These are phyloP conservation scores for Microcebus jonahi DNA, from an alignment of 2,113 vertebrate genomes.

Conservation along the genomic window DNA sequence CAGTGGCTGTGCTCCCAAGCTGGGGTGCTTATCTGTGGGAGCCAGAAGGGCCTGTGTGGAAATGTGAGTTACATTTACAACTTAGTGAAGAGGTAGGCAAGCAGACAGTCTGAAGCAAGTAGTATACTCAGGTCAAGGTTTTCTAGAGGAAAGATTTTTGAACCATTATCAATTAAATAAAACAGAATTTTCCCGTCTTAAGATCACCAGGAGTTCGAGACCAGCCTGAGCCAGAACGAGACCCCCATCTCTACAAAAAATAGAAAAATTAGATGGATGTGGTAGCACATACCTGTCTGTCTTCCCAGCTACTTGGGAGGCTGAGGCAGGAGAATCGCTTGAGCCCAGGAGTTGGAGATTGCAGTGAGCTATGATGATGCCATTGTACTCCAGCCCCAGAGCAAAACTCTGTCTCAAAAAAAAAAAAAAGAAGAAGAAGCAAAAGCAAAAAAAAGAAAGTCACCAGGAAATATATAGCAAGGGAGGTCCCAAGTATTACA, in stretches of 20 bases:
- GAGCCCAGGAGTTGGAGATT: too few relatives aligned
- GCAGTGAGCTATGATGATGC: too few relatives aligned
- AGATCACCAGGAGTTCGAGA: background rate
- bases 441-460: background rate
- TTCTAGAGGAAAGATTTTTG: slow-evolving; percentile 23
- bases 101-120: background rate
- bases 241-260: too few relatives aligned
- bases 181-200: background rate
- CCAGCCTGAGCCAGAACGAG: too few relatives aligned
- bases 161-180: background rate
- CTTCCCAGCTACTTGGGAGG: too few relatives aligned
- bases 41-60: background rate
- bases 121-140: background rate
- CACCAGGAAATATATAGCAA: background rate
- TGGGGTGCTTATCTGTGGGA: slow-evolving; percentile 25
- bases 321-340: too few relatives aligned
- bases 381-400: too few relatives aligned
- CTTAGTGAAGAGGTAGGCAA: background rate
- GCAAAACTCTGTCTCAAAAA: too few relatives aligned
- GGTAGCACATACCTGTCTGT: too few relatives aligned
- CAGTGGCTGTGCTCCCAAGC: background rate
- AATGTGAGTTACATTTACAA: background rate
- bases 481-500: background rate
- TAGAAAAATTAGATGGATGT: too few relatives aligned
- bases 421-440: too few relatives aligned